A percentile compares a stretch with the other conserved stretches of the same genome.
Conservation (phyloP, 2,113 vertebrate species). For the Petroica traversi region DNA sequence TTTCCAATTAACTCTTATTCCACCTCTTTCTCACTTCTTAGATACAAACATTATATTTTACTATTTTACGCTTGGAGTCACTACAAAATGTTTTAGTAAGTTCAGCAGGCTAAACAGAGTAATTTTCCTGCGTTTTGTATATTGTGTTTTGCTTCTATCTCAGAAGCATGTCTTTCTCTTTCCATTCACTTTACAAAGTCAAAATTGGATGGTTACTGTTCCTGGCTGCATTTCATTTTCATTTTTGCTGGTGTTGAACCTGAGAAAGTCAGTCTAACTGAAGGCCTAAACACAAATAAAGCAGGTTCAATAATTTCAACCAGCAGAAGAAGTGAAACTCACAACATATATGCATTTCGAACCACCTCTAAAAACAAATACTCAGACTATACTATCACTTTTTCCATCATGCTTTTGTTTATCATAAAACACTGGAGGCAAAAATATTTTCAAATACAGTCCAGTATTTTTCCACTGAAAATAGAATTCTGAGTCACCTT, state of each 20-base stretch:
- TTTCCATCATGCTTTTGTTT: neutral
- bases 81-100: neutral
- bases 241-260: neutral
- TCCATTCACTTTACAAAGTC: neutral
- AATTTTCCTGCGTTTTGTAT: neutral
- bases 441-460: neutral
- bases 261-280: neutral
- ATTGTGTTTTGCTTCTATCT: neutral
- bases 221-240: neutral
- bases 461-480: neutral
- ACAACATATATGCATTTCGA: fast-evolving
- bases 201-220: neutral
- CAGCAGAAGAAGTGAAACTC: neutral
- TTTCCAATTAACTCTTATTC: neutral
- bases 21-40: neutral
- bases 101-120: neutral
- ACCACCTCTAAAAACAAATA: neutral
- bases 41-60: neutral
- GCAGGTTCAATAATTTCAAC: neutral
- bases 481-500: neutral
- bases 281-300: neutral
- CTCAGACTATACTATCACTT: neutral
- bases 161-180: neutral
- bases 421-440: neutral
- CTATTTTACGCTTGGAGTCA: neutral